A percentile compares a stretch with the other conserved stretches of the same genome.
These are phyloP conservation scores for Palythoa heliodiscus DNA, from an alignment of 92 coral and sea anemone species.

Conservation along the genomic window DNA sequence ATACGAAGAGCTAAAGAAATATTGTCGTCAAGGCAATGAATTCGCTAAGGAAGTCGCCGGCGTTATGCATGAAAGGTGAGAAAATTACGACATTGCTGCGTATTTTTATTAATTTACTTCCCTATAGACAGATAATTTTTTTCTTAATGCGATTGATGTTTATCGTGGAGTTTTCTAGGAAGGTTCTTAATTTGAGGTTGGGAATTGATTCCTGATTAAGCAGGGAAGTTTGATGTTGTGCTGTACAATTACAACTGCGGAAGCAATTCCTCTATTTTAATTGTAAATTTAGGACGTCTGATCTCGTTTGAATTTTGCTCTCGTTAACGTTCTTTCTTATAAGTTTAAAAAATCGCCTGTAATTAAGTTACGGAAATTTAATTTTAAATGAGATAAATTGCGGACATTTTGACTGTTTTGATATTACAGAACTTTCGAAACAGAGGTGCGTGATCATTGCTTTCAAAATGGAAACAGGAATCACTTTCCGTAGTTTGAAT, in stretches of 20 bases:
- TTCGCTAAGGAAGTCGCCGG: conserved; percentile 84
- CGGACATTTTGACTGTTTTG: background rate
- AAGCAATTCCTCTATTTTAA: no score
- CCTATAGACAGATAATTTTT: background rate
- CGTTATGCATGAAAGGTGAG: conserved; percentile 85
- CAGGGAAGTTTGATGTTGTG: no score
- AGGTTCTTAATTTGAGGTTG: no score
- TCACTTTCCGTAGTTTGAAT: no score
- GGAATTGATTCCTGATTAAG: no score
- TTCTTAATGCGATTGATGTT: background rate
- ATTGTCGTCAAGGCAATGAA: conserved; percentile 95
- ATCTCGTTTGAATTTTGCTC: background rate
- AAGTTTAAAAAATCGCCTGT: background rate
- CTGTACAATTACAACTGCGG: no score
- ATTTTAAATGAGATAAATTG: background rate
- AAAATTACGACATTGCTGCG: background rate
- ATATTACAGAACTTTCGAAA: background rate
- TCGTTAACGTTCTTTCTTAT: background rate
- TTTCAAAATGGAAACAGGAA: background rate
- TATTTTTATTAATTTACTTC: background rate
- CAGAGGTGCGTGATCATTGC: background rate
- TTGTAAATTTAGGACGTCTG: background rate
- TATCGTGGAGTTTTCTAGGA: no score
- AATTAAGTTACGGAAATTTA: background rate
- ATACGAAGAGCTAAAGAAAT: conserved; percentile 91